Evolutionary conservation across 2,797 vertebrate species (phyloP).

Genomic region (Sparidentex hasta): DNA sequence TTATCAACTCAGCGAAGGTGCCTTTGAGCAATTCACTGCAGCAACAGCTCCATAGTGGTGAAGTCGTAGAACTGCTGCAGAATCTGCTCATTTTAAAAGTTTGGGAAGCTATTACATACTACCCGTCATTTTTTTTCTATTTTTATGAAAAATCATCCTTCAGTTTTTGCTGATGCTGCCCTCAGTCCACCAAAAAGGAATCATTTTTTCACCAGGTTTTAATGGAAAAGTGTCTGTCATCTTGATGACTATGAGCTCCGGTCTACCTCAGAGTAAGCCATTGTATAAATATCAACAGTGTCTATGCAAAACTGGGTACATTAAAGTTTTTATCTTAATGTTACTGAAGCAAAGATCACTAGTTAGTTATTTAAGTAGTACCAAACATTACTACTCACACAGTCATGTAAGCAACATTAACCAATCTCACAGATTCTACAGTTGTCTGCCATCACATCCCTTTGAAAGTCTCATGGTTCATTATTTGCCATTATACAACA

Average conservation of each 20-base stretch:
- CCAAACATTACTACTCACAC: neutral
- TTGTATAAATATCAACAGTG: neutral
- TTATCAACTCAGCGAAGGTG: constrained; percentile 67
- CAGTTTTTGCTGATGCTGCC: neutral
- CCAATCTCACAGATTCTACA: neutral
- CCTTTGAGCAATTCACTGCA: constrained; percentile 64
- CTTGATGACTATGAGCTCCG: too few relatives aligned
- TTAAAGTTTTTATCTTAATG: neutral
- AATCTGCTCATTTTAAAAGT: constrained; percentile 37
- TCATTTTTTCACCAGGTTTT: neutral
- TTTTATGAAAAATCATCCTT: neutral
- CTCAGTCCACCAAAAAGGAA: neutral
- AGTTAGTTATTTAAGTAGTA: too few relatives aligned
- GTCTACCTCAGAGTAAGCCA: neutral
- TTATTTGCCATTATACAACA: too few relatives aligned
- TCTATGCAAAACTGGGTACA: neutral
- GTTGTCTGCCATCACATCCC: neutral
- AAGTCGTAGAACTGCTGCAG: constrained; percentile 4
- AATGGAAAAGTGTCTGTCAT: neutral
- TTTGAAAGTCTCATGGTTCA: too few relatives aligned
- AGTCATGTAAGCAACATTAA: neutral
- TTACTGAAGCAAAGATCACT: neutral
- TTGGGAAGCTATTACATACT: neutral
- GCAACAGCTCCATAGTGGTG: constrained; percentile 26
- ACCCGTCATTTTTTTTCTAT: neutral